These are phyloP conservation scores for Callospermophilus lateralis DNA, from an alignment of 2,113 vertebrate genomes.

Conservation along the genomic window DNA sequence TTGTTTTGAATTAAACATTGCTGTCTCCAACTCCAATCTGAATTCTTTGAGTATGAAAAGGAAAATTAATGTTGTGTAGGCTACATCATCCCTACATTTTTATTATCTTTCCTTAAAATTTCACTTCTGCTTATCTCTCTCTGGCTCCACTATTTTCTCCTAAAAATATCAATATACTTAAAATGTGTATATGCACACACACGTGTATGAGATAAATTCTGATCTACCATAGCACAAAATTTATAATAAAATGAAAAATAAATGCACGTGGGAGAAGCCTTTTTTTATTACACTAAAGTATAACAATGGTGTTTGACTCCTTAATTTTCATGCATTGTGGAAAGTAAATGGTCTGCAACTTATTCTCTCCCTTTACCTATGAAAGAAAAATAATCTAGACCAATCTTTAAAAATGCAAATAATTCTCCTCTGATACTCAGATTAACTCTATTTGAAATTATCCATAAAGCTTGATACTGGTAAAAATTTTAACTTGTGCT, in stretches of 20 bases:
- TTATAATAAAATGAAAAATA: slow-evolving; percentile 46
- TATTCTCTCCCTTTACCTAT: background rate
- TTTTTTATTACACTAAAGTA: background rate
- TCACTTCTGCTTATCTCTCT: background rate
- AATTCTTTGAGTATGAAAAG: background rate
- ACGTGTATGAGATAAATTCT: background rate
- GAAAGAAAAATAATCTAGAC: background rate
- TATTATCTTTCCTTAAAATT: background rate
- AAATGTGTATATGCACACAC: background rate
- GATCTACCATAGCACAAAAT: background rate
- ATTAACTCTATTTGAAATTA: background rate
- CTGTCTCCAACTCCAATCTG: background rate
- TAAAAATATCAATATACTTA: background rate
- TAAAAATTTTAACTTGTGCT: background rate
- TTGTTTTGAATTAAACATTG: background rate
- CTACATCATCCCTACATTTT: background rate
- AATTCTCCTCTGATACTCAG: background rate
- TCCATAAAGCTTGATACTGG: background rate
- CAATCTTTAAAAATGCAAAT: background rate
- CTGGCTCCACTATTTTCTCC: background rate
- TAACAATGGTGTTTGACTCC: background rate
- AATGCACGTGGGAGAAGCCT: too few species aligned
- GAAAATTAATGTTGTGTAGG: background rate
- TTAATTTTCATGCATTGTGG: background rate
- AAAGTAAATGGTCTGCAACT: background rate